Evolutionary conservation across 2,888 invertebrate genomes (phyloP).

Genomic region (Patella depressa): DNA sequence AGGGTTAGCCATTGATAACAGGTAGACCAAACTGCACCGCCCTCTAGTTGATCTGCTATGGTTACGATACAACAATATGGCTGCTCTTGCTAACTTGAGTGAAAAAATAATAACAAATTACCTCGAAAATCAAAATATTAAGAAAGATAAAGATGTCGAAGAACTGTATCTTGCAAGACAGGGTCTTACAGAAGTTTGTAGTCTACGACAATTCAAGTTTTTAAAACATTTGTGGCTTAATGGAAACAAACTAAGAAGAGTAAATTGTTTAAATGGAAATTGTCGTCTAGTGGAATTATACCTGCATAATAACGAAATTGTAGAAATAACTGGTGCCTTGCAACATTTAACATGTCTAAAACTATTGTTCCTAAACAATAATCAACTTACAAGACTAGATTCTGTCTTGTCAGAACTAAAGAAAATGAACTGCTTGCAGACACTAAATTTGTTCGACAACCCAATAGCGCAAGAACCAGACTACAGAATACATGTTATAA

Average conservation of each 20-base stretch:
- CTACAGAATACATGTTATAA: conserved; percentile 63
- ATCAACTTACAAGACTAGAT: conserved; percentile 65
- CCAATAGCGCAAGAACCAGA: conserved; percentile 67
- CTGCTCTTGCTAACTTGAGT: no score
- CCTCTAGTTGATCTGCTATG: no score
- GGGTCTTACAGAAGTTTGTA: conserved; percentile 53
- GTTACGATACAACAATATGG: no score
- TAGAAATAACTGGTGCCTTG: conserved; percentile 56
- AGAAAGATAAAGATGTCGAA: conserved; percentile 60
- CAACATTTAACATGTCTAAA: conserved; percentile 60
- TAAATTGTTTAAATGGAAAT: conserved; percentile 55
- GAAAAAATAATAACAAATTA: conserved; percentile 39
- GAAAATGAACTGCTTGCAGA: conserved; percentile 61
- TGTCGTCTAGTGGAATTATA: conserved; percentile 62
- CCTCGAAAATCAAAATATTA: conserved; percentile 44
- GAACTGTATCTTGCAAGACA: conserved; percentile 56
- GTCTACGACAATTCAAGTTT: conserved; percentile 56
- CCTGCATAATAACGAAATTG: conserved; percentile 63
- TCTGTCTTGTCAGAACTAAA: conserved; percentile 58
- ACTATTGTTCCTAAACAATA: conserved; percentile 65
- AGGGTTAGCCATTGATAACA: no score
- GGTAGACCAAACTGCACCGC: no score
- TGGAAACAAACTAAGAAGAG: conserved; percentile 63
- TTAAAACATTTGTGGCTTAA: conserved; percentile 64
- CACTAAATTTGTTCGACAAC: conserved; percentile 68